Evolutionary conservation across 2,113 vertebrate species (phyloP).

Genomic region (Arizona elegans): DNA sequence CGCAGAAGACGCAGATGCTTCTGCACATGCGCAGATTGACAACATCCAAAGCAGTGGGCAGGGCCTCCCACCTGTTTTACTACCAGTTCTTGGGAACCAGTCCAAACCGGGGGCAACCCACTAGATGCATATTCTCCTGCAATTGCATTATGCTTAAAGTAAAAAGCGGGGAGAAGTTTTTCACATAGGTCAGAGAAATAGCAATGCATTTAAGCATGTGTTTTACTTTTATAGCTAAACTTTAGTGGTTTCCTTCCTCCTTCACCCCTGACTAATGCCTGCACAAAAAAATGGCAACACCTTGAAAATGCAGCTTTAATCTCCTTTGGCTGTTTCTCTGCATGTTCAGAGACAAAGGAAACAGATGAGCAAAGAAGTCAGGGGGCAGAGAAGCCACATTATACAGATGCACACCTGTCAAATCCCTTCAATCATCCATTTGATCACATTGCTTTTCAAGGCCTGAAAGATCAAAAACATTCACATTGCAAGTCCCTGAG

Average conservation of each 20-base stretch:
- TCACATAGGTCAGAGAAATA: not conserved
- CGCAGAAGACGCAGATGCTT: no score
- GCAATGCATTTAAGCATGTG: not conserved
- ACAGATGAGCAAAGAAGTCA: slow-evolving; percentile 52
- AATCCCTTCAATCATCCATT: slow-evolving; percentile 34
- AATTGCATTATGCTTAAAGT: not conserved
- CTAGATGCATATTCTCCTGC: not conserved
- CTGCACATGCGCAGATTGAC: no score
- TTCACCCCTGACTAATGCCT: not conserved
- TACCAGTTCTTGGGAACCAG: no score
- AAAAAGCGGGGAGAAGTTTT: not conserved
- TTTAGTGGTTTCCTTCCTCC: slow-evolving; percentile 1
- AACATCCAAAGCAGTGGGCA: no score
- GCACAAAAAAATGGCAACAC: slow-evolving; percentile 42
- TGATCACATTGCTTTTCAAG: slow-evolving; percentile 49
- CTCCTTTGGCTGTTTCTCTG: slow-evolving; percentile 33
- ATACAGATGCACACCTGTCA: slow-evolving; percentile 43
- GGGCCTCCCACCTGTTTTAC: no score
- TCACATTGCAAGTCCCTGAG: not conserved
- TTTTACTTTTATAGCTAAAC: not conserved
- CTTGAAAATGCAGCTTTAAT: slow-evolving; percentile 46
- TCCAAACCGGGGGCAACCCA: no score
- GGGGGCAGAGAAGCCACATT: slow-evolving; percentile 40
- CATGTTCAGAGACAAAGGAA: slow-evolving; percentile 36
- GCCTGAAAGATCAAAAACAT: slow-evolving; percentile 30